A percentile compares a stretch with the other conserved stretches of the same genome.
Evolutionary conservation across 2,113 vertebrate species (phyloP).

Genomic region (Gymnogyps californianus): DNA sequence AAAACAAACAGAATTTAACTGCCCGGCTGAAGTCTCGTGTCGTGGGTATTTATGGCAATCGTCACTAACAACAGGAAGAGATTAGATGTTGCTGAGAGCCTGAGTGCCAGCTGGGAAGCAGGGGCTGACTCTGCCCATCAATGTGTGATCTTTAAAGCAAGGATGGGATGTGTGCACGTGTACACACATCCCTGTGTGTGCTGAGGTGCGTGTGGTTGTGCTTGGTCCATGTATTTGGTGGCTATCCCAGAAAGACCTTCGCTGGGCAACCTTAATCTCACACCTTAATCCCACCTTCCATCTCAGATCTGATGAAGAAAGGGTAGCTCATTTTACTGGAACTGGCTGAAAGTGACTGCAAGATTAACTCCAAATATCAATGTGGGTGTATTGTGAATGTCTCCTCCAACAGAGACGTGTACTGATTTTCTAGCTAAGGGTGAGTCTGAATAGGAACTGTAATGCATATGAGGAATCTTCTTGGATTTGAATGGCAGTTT

Average conservation of each 20-base stretch:
- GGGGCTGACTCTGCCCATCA: neutral
- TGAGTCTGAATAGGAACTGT: neutral
- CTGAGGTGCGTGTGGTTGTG: neutral
- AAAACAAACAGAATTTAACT: constrained; percentile 47
- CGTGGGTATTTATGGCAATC: constrained; percentile 20
- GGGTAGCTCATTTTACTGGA: neutral
- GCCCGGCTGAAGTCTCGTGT: constrained; percentile 8
- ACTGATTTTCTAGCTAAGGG: neutral
- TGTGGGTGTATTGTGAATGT: neutral
- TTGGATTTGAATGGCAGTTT: neutral
- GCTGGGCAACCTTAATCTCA: neutral
- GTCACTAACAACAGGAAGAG: constrained; percentile 11
- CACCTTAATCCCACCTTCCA: neutral
- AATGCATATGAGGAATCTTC: neutral
- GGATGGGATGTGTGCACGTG: neutral
- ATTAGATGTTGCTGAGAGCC: neutral
- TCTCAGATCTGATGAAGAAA: neutral
- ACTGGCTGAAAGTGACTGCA: neutral
- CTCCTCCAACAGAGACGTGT: neutral
- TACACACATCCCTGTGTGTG: neutral
- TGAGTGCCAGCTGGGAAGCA: neutral
- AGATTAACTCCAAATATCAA: neutral
- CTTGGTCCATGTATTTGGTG: neutral
- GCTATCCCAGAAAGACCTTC: neutral
- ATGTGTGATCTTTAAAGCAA: neutral